These are phyloP conservation scores for Progne subis DNA, from an alignment of 2,113 vertebrate species.

Conservation along the genomic window DNA sequence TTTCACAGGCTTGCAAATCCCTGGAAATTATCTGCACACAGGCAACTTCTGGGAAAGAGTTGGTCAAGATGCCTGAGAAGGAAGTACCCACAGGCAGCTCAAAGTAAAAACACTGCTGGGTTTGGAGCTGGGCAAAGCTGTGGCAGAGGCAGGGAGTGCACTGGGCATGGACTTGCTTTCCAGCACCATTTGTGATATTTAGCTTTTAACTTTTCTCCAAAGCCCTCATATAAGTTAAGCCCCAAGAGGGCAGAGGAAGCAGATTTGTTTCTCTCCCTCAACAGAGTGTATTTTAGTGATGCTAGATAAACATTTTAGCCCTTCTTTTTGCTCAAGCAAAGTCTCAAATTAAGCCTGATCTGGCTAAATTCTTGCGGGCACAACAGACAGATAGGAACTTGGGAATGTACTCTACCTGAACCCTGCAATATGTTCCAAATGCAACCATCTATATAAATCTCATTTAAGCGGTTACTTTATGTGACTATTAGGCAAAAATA, in stretches of 20 bases:
- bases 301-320: not conserved
- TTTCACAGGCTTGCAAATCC: not conserved
- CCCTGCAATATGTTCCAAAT: not conserved
- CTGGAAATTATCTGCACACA: not conserved
- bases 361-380: not conserved
- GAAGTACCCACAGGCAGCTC: not conserved
- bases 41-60: not conserved
- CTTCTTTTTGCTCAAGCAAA: not conserved
- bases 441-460: not conserved
- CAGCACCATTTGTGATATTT: not conserved
- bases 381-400: not conserved
- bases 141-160: not conserved
- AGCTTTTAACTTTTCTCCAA: not conserved
- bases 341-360: not conserved
- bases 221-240: not conserved
- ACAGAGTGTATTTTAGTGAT: not conserved
- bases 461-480: not conserved
- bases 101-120: not conserved
- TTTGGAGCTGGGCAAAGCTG: not conserved
- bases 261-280: not conserved
- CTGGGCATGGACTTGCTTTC: not conserved
- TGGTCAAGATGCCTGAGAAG: not conserved
- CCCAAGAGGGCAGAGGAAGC: not conserved
- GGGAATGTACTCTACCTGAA: not conserved
- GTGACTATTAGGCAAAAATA: not conserved